Evolutionary conservation across 2,797 vertebrate genomes (phyloP).

Genomic region (Erethizon dorsatum): DNA sequence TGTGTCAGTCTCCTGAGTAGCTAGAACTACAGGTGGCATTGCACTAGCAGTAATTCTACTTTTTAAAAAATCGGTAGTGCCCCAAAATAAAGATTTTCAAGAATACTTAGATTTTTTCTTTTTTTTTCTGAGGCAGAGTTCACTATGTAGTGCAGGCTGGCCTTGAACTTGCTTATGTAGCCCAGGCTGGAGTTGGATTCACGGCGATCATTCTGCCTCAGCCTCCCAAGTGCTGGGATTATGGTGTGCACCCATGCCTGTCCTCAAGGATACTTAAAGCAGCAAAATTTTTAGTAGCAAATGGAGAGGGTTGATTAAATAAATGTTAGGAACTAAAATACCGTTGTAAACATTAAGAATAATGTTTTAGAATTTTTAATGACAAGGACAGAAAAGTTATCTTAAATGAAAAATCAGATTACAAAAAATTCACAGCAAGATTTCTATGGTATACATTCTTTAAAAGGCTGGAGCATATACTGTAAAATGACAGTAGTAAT

Average conservation of each 20-base stretch:
- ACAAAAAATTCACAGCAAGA: conserved; percentile 58
- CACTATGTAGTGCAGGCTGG: not conserved
- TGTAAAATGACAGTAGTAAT: conserved; percentile 60
- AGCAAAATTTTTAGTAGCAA: conserved; percentile 60
- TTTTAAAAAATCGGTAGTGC: not conserved
- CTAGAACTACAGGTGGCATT: not conserved
- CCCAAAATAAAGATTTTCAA: conserved; percentile 49
- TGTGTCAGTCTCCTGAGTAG: not conserved
- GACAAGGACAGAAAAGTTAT: conserved; percentile 38
- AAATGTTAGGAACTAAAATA: conserved; percentile 64
- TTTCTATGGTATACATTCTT: conserved; percentile 55
- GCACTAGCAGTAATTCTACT: not conserved
- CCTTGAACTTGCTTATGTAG: not conserved
- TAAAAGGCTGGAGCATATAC: conserved; percentile 61
- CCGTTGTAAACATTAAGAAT: conserved; percentile 55
- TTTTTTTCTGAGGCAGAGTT: not conserved
- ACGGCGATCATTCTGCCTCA: not conserved
- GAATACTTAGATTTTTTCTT: not conserved
- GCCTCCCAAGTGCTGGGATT: not conserved
- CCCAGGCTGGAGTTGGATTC: not conserved
- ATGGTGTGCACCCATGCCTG: not conserved
- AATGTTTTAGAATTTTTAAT: conserved; percentile 70
- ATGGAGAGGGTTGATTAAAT: conserved; percentile 55
- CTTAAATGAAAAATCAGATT: conserved; percentile 63
- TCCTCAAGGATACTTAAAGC: not conserved